A percentile compares a stretch with the other conserved stretches of the same genome.
Evolutionary conservation across 2,113 vertebrate genomes (phyloP).

Genomic region (Microcebus lehilahytsara): DNA sequence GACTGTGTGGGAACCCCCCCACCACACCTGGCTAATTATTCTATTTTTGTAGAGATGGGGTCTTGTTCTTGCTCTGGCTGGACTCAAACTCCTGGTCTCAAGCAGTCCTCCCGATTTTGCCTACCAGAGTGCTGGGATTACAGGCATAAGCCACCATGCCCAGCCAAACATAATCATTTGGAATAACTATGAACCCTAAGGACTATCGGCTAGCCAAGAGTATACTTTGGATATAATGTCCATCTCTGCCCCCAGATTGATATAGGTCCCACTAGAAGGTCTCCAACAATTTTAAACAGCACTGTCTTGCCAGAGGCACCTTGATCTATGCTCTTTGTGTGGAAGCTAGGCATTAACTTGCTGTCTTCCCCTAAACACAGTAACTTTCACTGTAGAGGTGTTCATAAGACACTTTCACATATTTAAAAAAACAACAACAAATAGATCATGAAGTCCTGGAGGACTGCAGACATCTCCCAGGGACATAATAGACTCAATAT

Average conservation of each 20-base stretch:
- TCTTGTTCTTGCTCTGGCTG: too few relatives aligned
- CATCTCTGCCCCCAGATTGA: not conserved
- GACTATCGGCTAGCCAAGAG: not conserved
- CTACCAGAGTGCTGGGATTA: too few relatives aligned
- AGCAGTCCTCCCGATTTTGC: too few relatives aligned
- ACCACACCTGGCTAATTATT: too few relatives aligned
- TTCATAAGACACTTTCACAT: not conserved
- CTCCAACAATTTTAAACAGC: not conserved
- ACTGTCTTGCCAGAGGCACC: not conserved
- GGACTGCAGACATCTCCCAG: not conserved
- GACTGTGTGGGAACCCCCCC: too few relatives aligned
- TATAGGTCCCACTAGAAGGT: fast-evolving
- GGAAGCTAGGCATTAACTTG: not conserved
- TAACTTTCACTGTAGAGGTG: not conserved
- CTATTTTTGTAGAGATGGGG: too few relatives aligned
- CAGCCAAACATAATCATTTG: not conserved
- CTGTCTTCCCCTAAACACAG: not conserved
- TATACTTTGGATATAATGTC: not conserved
- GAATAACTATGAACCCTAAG: not conserved
- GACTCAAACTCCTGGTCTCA: too few relatives aligned
- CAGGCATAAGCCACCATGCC: too few relatives aligned
- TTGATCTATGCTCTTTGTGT: not conserved
- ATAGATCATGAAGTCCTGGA: too few relatives aligned
- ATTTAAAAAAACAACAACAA: not conserved
- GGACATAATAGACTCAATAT: not conserved